Evolutionary conservation across 2,113 vertebrate species (phyloP).

Genomic region (Pimephales promelas): DNA sequence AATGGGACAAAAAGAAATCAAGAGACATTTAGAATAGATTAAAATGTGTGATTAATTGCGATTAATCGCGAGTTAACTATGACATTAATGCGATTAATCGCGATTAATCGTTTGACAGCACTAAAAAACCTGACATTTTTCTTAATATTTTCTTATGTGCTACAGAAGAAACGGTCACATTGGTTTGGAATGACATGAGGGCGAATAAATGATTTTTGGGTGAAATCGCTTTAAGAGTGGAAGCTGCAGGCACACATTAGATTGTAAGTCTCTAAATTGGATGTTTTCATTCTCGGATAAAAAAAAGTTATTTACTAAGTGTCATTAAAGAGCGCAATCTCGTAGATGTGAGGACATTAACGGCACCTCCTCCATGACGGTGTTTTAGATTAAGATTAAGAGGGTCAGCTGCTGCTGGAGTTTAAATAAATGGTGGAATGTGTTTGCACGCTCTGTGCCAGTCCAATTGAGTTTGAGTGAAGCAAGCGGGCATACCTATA

Average conservation of each 20-base stretch:
- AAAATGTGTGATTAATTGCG: too few relatives aligned
- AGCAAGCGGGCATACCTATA: slow-evolving; percentile 14
- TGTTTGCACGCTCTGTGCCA: slow-evolving; percentile 59
- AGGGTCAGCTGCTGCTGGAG: slow-evolving; percentile 56
- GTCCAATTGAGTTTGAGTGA: slow-evolving; percentile 61
- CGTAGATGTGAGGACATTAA: slow-evolving; percentile 60
- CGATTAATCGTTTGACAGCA: too few relatives aligned
- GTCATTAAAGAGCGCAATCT: slow-evolving; percentile 52
- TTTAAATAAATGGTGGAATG: slow-evolving; percentile 67
- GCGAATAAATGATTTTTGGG: not conserved
- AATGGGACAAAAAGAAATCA: too few relatives aligned
- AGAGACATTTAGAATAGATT: too few relatives aligned
- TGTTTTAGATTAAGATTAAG: slow-evolving; percentile 69
- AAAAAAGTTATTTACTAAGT: slow-evolving; percentile 38
- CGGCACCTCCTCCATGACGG: slow-evolving; percentile 57
- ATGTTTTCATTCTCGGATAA: not conserved
- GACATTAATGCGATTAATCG: too few relatives aligned
- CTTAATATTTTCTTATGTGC: not conserved
- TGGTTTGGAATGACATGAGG: not conserved
- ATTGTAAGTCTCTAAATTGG: not conserved
- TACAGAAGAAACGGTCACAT: not conserved
- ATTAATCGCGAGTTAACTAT: too few relatives aligned
- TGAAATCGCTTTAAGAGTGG: not conserved
- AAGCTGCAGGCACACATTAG: not conserved
- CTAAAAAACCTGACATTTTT: too few relatives aligned